phyloP scores from a whole-genome alignment of 2,888 invertebrate species.

The Nemotelus pantherinus region DNA sequence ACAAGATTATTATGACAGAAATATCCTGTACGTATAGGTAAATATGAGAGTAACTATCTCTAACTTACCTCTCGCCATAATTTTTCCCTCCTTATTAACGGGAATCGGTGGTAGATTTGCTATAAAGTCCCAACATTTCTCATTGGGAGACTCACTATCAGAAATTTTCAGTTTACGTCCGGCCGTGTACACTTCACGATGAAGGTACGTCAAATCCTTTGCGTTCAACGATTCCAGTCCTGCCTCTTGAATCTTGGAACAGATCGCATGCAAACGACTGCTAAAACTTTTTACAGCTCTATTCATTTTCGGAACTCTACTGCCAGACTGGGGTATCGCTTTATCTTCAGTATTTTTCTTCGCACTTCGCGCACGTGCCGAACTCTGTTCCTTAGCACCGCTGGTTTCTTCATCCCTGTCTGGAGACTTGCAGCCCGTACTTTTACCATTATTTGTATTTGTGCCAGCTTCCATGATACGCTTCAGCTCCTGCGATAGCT shows the following conservation, averaged over 20 bases:
- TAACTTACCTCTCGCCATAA: constrained; percentile 29
- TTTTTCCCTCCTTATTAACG: constrained; percentile 19
- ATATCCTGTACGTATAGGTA: no score
- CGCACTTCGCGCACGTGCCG: neutral
- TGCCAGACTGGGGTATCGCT: neutral
- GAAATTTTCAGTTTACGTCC: constrained; percentile 55
- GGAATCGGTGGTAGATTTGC: constrained; percentile 25
- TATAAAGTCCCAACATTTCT: constrained; percentile 26
- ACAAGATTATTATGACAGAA: no score
- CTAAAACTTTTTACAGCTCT: neutral
- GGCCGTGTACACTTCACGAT: constrained; percentile 58
- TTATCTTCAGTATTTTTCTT: neutral
- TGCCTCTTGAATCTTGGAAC: constrained; percentile 59
- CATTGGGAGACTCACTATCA: constrained; percentile 16
- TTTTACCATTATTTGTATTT: neutral
- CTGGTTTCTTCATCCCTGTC: no score
- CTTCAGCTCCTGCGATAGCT: neutral
- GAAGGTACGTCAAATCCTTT: constrained; percentile 59
- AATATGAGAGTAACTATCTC: no score
- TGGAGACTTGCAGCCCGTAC: neutral
- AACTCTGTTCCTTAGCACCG: neutral
- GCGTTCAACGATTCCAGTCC: constrained; percentile 58
- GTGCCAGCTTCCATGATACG: neutral
- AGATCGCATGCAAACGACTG: constrained; percentile 53
- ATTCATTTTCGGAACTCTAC: neutral